These are phyloP conservation scores for Siniperca chuatsi DNA, from an alignment of 2,113 vertebrate genomes.

Conservation along the genomic window DNA sequence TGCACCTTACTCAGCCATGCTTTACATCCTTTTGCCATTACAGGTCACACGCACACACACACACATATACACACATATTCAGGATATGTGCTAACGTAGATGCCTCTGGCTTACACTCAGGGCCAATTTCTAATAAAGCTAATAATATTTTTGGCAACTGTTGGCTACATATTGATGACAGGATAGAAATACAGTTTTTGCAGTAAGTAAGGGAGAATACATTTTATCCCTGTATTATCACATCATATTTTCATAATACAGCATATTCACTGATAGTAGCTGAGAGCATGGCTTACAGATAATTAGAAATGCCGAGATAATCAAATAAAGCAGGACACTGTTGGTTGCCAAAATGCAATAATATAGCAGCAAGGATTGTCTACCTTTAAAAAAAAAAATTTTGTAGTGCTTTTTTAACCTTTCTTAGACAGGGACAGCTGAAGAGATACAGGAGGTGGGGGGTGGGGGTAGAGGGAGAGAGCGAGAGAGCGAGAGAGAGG, in stretches of 20 bases:
- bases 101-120: constrained; percentile 23
- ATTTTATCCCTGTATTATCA: constrained; percentile 4
- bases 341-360: not conserved
- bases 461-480: too few relatives aligned
- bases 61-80: not conserved
- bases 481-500: too few relatives aligned
- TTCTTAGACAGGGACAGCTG: too few relatives aligned
- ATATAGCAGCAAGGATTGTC: not conserved
- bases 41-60: constrained; percentile 20
- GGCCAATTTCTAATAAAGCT: constrained; percentile 35
- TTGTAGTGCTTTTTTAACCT: too few relatives aligned
- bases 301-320: not conserved
- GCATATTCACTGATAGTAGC: constrained; percentile 10
- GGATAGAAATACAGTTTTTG: constrained; percentile 5
- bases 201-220: not conserved
- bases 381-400: too few relatives aligned
- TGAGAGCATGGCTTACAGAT: not conserved
- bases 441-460: too few relatives aligned
- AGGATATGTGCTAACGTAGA: constrained; percentile 44
- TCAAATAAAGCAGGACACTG: not conserved
- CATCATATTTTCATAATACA: constrained; percentile 29
- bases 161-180: constrained; percentile 25
- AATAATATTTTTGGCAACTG: constrained; percentile 50
- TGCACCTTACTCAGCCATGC: constrained; percentile 46
- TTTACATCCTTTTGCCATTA: constrained; percentile 69